Evolutionary conservation across 2,113 vertebrate genomes (phyloP), one percentile per base, ranked within the genome.

Genomic region (Lepus timidus): DNA sequence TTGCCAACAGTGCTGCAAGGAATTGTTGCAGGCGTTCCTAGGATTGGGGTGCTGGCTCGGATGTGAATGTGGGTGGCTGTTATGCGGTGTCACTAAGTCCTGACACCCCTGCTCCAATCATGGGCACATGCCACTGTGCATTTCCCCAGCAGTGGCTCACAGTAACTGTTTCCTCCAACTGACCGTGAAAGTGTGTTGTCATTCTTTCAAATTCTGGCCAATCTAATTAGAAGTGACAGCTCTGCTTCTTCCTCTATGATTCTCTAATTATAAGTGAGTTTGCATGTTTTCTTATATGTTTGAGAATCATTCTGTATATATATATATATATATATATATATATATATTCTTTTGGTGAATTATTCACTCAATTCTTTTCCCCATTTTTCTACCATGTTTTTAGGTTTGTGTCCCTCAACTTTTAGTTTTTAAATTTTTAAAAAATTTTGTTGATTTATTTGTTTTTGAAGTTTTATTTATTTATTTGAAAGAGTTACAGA

Each of bases 211-310:
- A 2, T 39, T 71, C 68, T 61, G 71, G 73, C 25, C n/a, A 44
- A 31, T 27, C 31, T 81, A 9, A 19, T 75, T 23, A 94, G 39
- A 91, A 75, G 39, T 58, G 20, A 36, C 71, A 71, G 33, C 16
- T 85, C 52, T 61, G 11, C 62, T 22, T 82, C 82, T 94, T 85
- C 62, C 71, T 27, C 58, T 79, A 29, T 4, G 4, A 2, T 55
- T 79, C 29, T 79, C 31, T 64, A 33, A 55, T 91, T 65, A 67
- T 78, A 36, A 71, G 29, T n/a, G n/a, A 22, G 22, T 44, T 88
- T 88, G 52, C 85, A 86, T 44, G 73, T 94, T 92, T 93, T 85
- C 44, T 89, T 17, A 27, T 76, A 5, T 68, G 16, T 76, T 88
- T 16, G 36, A 93, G 23, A 19, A 3, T 11, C 31, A 80, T 49